These are phyloP conservation scores for Spilogale gracilis DNA, from an alignment of 2,113 vertebrate genomes.

Conservation along the genomic window DNA sequence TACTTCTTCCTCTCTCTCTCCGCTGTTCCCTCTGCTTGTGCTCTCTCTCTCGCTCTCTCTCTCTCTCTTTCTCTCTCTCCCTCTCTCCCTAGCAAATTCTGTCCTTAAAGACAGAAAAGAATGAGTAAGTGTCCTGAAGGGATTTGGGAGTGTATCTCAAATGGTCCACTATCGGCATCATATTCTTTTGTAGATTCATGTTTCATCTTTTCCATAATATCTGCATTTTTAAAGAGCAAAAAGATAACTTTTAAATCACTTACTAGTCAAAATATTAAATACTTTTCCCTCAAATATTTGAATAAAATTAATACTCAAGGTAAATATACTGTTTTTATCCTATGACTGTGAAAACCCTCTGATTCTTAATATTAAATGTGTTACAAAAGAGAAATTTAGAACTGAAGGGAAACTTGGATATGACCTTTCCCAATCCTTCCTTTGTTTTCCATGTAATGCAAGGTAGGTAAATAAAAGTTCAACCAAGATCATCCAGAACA, in stretches of 20 bases:
- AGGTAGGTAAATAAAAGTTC: neutral
- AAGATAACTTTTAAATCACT: slow-evolving; percentile 65
- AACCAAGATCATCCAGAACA: neutral
- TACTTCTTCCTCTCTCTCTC: neutral
- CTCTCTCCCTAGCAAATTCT: neutral
- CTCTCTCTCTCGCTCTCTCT: neutral
- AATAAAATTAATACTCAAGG: slow-evolving; percentile 57
- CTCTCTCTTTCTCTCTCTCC: too few relatives aligned
- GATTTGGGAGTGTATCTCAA: neutral
- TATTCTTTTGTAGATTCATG: slow-evolving; percentile 30
- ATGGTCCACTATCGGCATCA: neutral
- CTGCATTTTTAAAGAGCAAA: slow-evolving; percentile 65
- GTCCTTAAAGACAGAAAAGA: slow-evolving; percentile 50
- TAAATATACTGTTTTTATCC: slow-evolving; percentile 42
- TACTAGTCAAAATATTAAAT: slow-evolving; percentile 47
- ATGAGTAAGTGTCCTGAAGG: slow-evolving; percentile 29
- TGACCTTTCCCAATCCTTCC: neutral
- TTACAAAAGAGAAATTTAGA: slow-evolving; percentile 11
- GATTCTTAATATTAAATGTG: neutral
- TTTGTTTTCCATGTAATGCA: neutral
- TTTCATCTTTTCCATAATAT: slow-evolving; percentile 57
- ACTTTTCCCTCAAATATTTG: slow-evolving; percentile 42
- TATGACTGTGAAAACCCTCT: slow-evolving; percentile 64
- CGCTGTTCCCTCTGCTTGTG: neutral
- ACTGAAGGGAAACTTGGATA: neutral